Evolutionary conservation across 2,113 vertebrate species (phyloP).

Genomic region (Pungitius pungitius): DNA sequence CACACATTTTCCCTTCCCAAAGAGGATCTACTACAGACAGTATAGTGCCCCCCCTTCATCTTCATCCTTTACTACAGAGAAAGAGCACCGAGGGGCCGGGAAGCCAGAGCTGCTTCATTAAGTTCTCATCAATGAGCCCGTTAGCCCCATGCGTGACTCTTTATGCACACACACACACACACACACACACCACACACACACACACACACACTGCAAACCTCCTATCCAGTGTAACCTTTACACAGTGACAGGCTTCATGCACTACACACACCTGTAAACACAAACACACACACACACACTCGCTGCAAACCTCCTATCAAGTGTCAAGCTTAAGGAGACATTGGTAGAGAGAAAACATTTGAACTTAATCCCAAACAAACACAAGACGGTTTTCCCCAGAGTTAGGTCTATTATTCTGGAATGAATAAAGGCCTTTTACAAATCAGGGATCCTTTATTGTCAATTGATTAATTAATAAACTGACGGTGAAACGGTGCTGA

Average conservation of each 20-base stretch:
- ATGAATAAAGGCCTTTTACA: neutral
- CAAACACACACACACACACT: conserved; percentile 16
- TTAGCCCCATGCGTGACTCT: conserved; percentile 58
- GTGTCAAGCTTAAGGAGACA: conserved; percentile 30
- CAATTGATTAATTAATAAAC: neutral
- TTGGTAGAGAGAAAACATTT: conserved; percentile 34
- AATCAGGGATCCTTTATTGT: neutral
- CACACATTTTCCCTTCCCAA: neutral
- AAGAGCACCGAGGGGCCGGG: conserved; percentile 60
- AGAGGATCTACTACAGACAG: conserved; percentile 1
- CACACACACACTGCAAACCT: neutral
- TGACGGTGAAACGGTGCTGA: neutral
- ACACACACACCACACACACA: conserved; percentile 10
- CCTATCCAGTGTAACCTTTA: neutral
- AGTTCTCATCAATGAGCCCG: conserved; percentile 69
- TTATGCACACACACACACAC: conserved; percentile 32
- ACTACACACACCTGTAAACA: conserved; percentile 23
- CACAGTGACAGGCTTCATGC: neutral
- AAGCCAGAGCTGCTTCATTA: conserved; percentile 73
- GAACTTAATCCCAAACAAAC: conserved; percentile 17
- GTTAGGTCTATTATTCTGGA: neutral
- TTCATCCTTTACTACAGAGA: conserved; percentile 44
- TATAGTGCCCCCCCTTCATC: conserved; percentile 32
- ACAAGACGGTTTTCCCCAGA: too few relatives aligned
- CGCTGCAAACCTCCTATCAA: conserved; percentile 8